These are phyloP conservation scores for Tachina fera DNA, from an alignment of 2,888 invertebrate genomes.

Conservation along the genomic window DNA sequence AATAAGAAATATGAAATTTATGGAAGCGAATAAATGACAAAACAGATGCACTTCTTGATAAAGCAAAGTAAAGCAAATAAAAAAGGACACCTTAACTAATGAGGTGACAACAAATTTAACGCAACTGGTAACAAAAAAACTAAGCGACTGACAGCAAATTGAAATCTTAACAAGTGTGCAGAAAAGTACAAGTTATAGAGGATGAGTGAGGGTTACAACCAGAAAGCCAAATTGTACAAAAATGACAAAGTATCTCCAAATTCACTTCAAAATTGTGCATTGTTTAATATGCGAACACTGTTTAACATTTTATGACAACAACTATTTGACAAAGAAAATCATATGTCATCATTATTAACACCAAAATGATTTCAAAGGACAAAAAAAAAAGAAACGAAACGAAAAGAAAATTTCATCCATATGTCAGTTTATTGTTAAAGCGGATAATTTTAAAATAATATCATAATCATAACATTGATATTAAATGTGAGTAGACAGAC, in stretches of 20 bases:
- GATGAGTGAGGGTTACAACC: slow-evolving; percentile 41
- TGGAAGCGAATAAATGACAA: slow-evolving; percentile 48
- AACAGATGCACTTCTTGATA: slow-evolving; percentile 71
- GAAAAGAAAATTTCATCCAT: slow-evolving; percentile 78
- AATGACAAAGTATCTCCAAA: slow-evolving; percentile 77
- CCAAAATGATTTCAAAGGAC: slow-evolving; percentile 82
- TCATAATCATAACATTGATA: slow-evolving; percentile 79
- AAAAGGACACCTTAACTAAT: slow-evolving; percentile 77
- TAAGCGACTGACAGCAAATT: not conserved
- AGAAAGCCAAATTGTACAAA: slow-evolving; percentile 72
- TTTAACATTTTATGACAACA: slow-evolving; percentile 70
- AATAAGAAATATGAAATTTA: slow-evolving; percentile 54
- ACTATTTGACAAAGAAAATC: slow-evolving; percentile 81
- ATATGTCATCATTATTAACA: slow-evolving; percentile 83
- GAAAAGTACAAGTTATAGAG: slow-evolving; percentile 24
- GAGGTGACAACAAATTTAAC: slow-evolving; percentile 81
- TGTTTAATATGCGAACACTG: slow-evolving; percentile 59
- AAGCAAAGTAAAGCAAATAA: slow-evolving; percentile 49
- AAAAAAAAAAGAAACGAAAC: not conserved
- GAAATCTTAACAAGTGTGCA: slow-evolving; percentile 62
- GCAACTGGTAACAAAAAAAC: slow-evolving; percentile 75
- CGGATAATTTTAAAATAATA: slow-evolving; percentile 82
- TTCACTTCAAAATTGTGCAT: slow-evolving; percentile 77
- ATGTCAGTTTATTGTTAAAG: slow-evolving; percentile 77
- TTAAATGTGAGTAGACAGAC: slow-evolving; percentile 31